Base-by-base conservation (phyloP, 1,140 invertebrate genomes). In the Orussus abietinus region DNA sequence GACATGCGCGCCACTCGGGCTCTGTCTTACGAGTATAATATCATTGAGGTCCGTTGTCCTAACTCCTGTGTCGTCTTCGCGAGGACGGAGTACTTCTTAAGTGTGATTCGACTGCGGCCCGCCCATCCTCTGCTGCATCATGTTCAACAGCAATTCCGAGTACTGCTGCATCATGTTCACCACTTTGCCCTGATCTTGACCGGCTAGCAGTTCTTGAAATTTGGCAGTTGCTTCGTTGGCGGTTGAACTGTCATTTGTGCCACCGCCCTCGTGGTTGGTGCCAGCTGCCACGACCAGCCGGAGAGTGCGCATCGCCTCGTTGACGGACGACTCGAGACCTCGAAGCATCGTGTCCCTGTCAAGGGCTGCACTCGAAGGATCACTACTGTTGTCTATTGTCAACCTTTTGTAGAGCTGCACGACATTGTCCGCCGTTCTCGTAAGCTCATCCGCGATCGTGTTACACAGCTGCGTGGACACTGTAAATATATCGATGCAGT, bases 131-230 rank as follows among this genome's bases (percentile, higher is more conserved):
- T 82, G 79, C 54, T 82, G 79, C 60, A 82, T 76, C 66, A 83
- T 75, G 36, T 59, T 77, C 6, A 82, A 53, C 4, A 83, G 57
- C 57, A 81, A 64, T 45, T 83, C 80, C 2, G 79, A 80, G 57
- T 81, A 83, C 45, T 83, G 80, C 52, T 83, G 79, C 74, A 83
- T 79, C 65, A 82, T 78, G 36, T 74, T 76, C 11, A 79, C 75
- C 12, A 80, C 66, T 30, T 75, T 74, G 11, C 72, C 66, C 31
- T 76, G 74, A 53, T 71, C 74, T 33, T 69, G 71, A 18, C 69
- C 64, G 2, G 64, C 64, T 9, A 58, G 53, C 20, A 66, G 41
- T 45, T 59, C 62, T 30, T 64, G 71, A 49, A 60, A 70, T 40
- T 61, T 74, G 12, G 53, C 67, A 9, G 57, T 63, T 4, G 57